Base-by-base conservation (phyloP, 2,797 vertebrate genomes). In the Acanthurus tractus region DNA sequence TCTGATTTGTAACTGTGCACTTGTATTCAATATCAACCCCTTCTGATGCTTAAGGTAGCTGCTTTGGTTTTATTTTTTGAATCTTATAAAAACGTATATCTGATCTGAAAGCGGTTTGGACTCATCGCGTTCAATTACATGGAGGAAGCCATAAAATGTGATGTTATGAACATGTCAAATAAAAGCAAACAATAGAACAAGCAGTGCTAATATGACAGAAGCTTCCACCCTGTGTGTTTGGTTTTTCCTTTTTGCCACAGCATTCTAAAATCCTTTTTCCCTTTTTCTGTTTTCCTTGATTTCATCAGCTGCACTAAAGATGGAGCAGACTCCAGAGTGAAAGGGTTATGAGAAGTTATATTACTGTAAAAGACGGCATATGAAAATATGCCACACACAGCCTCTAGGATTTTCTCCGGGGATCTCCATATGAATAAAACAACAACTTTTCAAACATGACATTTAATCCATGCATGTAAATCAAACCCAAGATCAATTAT, bases 381-480 rank as follows among this genome's bases (percentile, higher is more conserved):
- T 94, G 88, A 93, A 92, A 94, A 92, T 91, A 88, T 88, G 89
- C 82, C 85, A 76, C 81, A 74, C 77, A 23, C 86, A 89, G 83
- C 94, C 91, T 89, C 94, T 94, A 93, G 94, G 94, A 95, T 95
- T 95, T 91, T 94, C 94, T 95, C 93, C 82, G 92, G 94, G 94
- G 94, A 96, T 96, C 94, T 95, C 92, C 87, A 90, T 89, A 96
- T 96, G 95, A 97, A 96, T 97, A 96, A 96, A 97, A 94, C 90
- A 95, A 95, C 92, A 96, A 96, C 95, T 97, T 96, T 95, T 97
- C 95, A 96, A 96, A 97, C 90, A 92, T 96, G 96, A 96, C 96
- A 97, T 97, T 97, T 96, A 96, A 97, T 97, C 93, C 95, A 94
- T 94, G 89, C 95, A 95, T 96, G 95, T 97, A 97, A 97, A 98